Percentiles rank a stretch among this genome's conserved stretches.
Conservation (phyloP, 1,140 invertebrate genomes). For the Hermetia illucens region DNA sequence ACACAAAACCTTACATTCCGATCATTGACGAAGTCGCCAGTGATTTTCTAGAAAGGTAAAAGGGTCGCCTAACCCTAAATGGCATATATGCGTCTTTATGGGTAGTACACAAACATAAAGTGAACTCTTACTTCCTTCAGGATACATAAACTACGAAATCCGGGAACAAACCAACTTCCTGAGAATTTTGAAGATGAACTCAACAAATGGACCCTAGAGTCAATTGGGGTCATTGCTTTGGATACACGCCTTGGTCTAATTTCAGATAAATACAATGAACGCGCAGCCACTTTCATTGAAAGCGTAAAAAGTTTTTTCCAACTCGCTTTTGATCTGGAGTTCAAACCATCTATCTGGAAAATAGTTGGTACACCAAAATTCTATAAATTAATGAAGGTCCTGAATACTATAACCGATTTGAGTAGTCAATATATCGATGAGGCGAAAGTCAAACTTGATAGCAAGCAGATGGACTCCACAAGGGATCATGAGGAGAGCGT, state of each 20-base stretch:
- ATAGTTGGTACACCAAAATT: conserved; percentile 39
- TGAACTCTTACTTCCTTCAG: no score
- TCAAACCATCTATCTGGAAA: conserved; percentile 46
- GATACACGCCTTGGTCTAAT: conserved; percentile 36
- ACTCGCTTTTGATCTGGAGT: conserved; percentile 40
- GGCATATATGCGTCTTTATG: no score
- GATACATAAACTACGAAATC: conserved; percentile 18
- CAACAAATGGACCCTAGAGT: conserved; percentile 51
- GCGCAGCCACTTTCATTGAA: conserved; percentile 30
- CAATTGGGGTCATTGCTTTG: conserved; percentile 46
- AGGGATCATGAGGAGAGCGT: conserved; percentile 22
- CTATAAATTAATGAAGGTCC: conserved; percentile 34
- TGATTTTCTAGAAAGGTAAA: conserved; percentile 1
- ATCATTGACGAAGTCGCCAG: conserved; percentile 1
- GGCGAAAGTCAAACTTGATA: conserved; percentile 12
- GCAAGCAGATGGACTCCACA: conserved; percentile 11
- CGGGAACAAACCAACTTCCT: conserved; percentile 36
- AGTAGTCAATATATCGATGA: conserved; percentile 15
- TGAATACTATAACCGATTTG: conserved; percentile 18
- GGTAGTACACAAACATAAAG: no score
- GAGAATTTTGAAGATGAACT: conserved; percentile 40
- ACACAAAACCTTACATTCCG: conserved; percentile 1
- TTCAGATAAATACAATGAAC: not conserved
- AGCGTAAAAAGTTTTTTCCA: conserved; percentile 43
- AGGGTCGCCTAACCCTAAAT: no score